Percentiles rank a stretch among this genome's conserved stretches.
Evolutionary conservation across 2,113 vertebrate genomes (phyloP).

Genomic region (Limanda limanda): DNA sequence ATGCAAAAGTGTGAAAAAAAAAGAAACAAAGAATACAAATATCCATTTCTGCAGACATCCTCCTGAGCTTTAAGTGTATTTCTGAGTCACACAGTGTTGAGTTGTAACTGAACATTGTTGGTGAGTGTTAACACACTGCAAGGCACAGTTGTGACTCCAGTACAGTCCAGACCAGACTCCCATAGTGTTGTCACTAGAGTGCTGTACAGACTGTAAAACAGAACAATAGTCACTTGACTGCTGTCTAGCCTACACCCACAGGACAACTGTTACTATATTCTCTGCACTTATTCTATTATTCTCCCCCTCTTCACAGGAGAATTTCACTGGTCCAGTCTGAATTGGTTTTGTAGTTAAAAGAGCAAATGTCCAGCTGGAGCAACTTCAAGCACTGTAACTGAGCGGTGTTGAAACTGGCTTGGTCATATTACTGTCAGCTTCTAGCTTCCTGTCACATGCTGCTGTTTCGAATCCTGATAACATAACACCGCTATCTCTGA

Average conservation of each 20-base stretch:
- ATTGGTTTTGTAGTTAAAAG: background rate
- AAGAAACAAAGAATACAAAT: no score
- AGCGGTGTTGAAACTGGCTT: background rate
- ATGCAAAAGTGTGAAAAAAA: no score
- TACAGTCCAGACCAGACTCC: slow-evolving; percentile 16
- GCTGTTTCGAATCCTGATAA: background rate
- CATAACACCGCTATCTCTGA: background rate
- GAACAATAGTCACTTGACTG: slow-evolving; percentile 48
- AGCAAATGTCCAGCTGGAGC: background rate
- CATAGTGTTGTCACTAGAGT: slow-evolving; percentile 13
- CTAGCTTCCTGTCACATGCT: background rate
- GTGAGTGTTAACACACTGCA: background rate
- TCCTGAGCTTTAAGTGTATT: background rate
- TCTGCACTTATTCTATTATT: slow-evolving; percentile 14
- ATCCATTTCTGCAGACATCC: no score
- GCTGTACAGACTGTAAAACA: slow-evolving; percentile 32
- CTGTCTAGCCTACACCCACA: slow-evolving; percentile 56
- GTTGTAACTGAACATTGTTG: background rate
- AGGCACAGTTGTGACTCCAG: slow-evolving; percentile 1
- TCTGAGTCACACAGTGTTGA: background rate
- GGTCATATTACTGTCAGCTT: background rate
- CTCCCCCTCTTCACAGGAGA: slow-evolving; percentile 17
- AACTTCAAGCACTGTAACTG: background rate
- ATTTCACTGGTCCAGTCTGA: background rate
- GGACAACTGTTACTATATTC: slow-evolving; percentile 54